Evolutionary conservation across 2,888 invertebrate genomes (phyloP).

Genomic region (Bombyx huttoni): DNA sequence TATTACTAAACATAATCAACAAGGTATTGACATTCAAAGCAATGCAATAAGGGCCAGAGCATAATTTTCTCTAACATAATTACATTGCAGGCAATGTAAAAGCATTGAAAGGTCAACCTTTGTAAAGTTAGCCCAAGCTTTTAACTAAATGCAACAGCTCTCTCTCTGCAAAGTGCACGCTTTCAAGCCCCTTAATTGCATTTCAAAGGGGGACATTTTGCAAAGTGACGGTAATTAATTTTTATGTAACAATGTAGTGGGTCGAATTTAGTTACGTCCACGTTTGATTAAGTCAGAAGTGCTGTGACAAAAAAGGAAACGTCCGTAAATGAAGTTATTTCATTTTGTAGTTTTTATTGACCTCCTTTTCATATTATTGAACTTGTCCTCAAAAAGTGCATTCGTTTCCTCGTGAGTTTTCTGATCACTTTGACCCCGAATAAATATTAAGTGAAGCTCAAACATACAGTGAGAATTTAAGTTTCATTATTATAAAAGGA

Average conservation of each 20-base stretch:
- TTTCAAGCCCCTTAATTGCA: neutral
- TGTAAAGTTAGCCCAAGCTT: conserved; percentile 1
- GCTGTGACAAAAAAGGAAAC: too few relatives aligned
- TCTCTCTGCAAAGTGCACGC: neutral
- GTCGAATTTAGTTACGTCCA: too few relatives aligned
- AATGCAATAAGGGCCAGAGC: too few relatives aligned
- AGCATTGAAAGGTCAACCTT: neutral
- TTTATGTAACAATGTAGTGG: too few relatives aligned
- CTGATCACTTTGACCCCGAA: neutral
- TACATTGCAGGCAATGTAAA: neutral
- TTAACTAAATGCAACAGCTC: neutral
- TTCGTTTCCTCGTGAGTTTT: neutral
- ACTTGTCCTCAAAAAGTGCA: neutral
- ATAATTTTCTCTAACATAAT: neutral
- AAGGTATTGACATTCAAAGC: too few relatives aligned
- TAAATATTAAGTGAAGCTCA: neutral
- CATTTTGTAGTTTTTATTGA: neutral
- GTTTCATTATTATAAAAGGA: neutral
- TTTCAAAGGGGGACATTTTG: neutral
- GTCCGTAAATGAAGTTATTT: neutral
- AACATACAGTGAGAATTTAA: neutral
- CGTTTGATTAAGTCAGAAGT: too few relatives aligned
- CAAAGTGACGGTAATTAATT: neutral
- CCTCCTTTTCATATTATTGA: neutral
- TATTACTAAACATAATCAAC: too few relatives aligned